Evolutionary conservation across 2,113 vertebrate genomes (phyloP).

Genomic region (Plotosus lineatus): DNA sequence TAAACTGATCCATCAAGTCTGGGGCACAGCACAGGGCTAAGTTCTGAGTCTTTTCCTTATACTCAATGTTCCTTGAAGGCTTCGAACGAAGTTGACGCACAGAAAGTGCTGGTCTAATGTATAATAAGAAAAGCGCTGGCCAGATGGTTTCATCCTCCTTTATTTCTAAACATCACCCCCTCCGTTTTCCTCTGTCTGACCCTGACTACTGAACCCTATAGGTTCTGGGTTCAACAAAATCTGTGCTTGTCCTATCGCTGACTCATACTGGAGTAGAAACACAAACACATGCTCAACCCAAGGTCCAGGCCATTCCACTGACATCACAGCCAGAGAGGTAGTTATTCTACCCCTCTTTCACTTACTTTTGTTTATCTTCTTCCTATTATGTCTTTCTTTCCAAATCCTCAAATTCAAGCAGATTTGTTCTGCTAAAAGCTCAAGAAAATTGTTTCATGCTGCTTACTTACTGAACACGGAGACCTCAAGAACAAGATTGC

Average conservation of each 20-base stretch:
- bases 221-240: constrained; percentile 26
- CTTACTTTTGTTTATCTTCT: constrained; percentile 18
- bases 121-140: constrained; percentile 25
- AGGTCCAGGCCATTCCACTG: constrained; percentile 9
- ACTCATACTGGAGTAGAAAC: constrained; percentile 32
- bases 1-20: constrained; percentile 16
- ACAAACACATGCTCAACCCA: constrained; percentile 36
- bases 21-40: neutral
- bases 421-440: neutral
- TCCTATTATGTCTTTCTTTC: neutral
- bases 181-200: constrained; percentile 33
- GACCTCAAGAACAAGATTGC: neutral
- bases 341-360: neutral
- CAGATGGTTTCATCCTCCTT: constrained; percentile 40
- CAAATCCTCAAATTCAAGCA: constrained; percentile 10
- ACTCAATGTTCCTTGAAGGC: constrained; percentile 27
- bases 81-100: constrained; percentile 17
- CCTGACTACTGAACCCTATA: constrained; percentile 46
- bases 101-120: constrained; percentile 1
- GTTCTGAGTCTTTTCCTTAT: neutral
- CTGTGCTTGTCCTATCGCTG: constrained; percentile 31
- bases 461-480: neutral
- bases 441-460: neutral
- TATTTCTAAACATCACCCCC: neutral
- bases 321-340: constrained; percentile 27